These are phyloP conservation scores for Amphimedon queenslandica DNA, from an alignment of 37 sponge, comb jelly and placozoan genomes.

Conservation along the genomic window DNA sequence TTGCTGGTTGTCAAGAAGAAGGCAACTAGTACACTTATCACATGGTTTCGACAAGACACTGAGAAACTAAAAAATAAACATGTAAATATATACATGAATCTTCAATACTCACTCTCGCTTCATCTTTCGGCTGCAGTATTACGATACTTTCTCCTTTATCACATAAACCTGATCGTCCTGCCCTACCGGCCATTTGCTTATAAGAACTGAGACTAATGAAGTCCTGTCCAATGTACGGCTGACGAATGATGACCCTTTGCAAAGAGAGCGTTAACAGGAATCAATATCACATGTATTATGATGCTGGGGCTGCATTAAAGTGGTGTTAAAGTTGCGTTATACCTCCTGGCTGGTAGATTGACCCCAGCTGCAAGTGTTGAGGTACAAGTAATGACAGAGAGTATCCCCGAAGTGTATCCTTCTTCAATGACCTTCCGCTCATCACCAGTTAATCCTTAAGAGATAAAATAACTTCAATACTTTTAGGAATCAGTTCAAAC, in stretches of 20 bases:
- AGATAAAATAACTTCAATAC: too few species aligned
- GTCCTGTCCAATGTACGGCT: constrained; percentile 76
- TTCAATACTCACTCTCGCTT: constrained; percentile 34
- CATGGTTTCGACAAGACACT: constrained; percentile 48
- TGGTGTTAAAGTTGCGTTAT: background rate
- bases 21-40: constrained; percentile 64
- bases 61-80: constrained; percentile 29
- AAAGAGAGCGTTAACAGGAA: background rate
- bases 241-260: constrained; percentile 83
- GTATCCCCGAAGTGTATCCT: constrained; percentile 57
- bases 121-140: constrained; percentile 44
- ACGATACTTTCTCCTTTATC: constrained; percentile 79
- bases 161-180: constrained; percentile 88
- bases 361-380: constrained; percentile 96
- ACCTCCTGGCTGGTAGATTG: constrained; percentile 92
- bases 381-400: constrained; percentile 85
- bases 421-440: constrained; percentile 88
- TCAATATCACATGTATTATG: background rate
- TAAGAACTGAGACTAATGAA: constrained; percentile 79
- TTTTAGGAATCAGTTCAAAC: too few species aligned
- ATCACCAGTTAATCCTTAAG: constrained; percentile 78
- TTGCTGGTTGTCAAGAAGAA: constrained; percentile 16
- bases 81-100: background rate
- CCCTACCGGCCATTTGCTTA: constrained; percentile 94
- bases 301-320: background rate